Evolutionary conservation across 2,113 vertebrate species (phyloP), one percentile per base, ranked within the genome.

Genomic region (Drymodes brunneopygia): DNA sequence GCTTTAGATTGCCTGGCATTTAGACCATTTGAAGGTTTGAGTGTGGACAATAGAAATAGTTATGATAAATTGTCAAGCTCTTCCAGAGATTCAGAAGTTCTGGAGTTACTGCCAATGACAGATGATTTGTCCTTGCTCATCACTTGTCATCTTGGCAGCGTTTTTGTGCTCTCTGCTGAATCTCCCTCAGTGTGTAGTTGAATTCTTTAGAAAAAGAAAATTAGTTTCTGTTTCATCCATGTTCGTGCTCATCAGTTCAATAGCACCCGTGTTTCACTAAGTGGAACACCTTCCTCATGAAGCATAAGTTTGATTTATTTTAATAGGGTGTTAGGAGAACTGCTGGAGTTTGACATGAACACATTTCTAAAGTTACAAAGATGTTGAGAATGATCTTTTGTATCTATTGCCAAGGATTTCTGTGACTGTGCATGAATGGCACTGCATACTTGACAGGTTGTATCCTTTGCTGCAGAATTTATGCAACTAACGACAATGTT

Each of bases 111-210:
- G 96, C 95, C 92, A 91, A 36, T 96, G 96, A 98, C 97, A 97
- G 97, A 98, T 97, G 97, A 96, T 91, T 97, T 97, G 93, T 96
- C 95, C 95, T 97, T 96, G 80, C 86, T 97, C 81, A 81, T 94
- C 35, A 40, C 95, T 97, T 97, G 91, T 97, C 92, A 95, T 95
- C 60, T 89, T 97, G 97, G 97, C 97, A 97, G 86, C 15, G 2
- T 85, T 95, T 94, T 92, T 90, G 74, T 90, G 56, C 29, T 56
- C 57, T 94, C 44, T 91, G 54, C 58, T 92, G 86, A 93, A 78
- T 96, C 47, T 96, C 61, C 54, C 28, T 96, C 85, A 50, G 48
- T 88, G 67, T 86, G 47, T 73, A 64, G 80, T 81, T 66, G 73
- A 81, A 71, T 79, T 93, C 56, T 80, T 84, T 79, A 81, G 75